Evolutionary conservation across 2,113 vertebrate genomes (phyloP).

Genomic region (Limnothrissa miodon): DNA sequence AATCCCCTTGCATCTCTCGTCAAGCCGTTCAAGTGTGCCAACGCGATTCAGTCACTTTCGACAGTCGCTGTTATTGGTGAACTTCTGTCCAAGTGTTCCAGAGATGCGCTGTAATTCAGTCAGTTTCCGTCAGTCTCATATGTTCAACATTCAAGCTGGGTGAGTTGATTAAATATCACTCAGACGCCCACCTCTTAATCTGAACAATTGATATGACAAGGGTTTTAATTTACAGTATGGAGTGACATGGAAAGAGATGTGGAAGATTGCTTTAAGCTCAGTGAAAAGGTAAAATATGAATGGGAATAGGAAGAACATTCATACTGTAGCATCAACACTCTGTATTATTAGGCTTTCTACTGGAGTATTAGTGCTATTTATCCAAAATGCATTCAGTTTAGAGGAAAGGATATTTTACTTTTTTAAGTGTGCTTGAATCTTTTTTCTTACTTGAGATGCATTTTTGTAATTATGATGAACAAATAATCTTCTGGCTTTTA

Average conservation of each 20-base stretch:
- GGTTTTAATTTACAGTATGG: not conserved
- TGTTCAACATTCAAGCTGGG: not conserved
- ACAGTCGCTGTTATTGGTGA: not conserved
- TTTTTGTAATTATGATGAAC: not conserved
- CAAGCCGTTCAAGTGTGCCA: constrained; percentile 53
- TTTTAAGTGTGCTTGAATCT: too few relatives aligned
- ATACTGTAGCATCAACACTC: not conserved
- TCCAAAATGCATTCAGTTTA: too few relatives aligned
- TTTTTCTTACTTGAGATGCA: not conserved
- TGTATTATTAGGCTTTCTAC: too few relatives aligned
- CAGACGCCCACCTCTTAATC: not conserved
- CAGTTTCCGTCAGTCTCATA: not conserved
- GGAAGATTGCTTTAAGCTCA: not conserved
- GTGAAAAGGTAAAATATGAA: not conserved
- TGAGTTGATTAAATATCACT: not conserved
- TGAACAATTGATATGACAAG: constrained; percentile 32
- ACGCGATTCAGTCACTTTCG: constrained; percentile 57
- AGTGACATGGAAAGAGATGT: not conserved
- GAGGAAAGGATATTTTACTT: too few relatives aligned
- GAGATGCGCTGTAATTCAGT: not conserved
- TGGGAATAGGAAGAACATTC: not conserved
- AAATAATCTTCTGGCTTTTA: not conserved
- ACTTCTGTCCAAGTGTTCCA: not conserved
- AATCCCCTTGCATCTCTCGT: constrained; percentile 32
- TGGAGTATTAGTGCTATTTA: too few relatives aligned